Conservation (phyloP, 2,888 invertebrate species). For the Drosophila maculinotata region DNA sequence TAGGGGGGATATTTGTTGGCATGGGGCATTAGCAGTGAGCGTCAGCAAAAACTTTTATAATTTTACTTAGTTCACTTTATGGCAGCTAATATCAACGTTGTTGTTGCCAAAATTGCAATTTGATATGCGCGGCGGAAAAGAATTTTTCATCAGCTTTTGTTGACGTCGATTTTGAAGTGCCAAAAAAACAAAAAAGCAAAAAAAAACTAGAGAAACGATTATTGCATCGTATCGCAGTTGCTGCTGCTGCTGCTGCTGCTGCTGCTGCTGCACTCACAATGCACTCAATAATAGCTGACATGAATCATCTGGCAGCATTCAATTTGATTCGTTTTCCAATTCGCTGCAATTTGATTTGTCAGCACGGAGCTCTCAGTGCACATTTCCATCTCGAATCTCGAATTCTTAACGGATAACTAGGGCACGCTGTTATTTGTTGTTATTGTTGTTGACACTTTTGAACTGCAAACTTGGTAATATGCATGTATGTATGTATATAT, state of each 20-base stretch:
- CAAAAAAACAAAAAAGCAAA: conserved; percentile 1
- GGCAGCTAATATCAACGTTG: conserved; percentile 14
- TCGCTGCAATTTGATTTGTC: conserved; percentile 24
- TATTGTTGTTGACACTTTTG: conserved; percentile 10
- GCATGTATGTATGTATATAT: no score
- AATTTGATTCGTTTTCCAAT: conserved; percentile 25
- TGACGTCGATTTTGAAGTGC: conserved; percentile 15
- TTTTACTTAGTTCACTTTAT: conserved; percentile 53
- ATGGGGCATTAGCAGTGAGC: conserved; percentile 10
- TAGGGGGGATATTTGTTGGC: conserved; percentile 8
- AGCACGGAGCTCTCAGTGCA: conserved; percentile 10
- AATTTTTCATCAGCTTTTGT: conserved; percentile 38
- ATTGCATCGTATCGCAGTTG: conserved; percentile 5
- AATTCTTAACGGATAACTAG: conserved; percentile 7
- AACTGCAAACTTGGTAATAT: conserved; percentile 2
- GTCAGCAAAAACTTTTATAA: conserved; percentile 58
- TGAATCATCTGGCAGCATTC: conserved; percentile 18
- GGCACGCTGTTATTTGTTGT: not conserved
- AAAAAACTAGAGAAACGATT: not conserved
- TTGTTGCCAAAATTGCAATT: conserved; percentile 53
- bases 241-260: no score
- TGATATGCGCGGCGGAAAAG: conserved; percentile 44
- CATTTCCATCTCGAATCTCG: conserved; percentile 10
- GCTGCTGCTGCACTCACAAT: conserved; percentile 11
- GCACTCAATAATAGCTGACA: conserved; percentile 26